A percentile compares a stretch with the other conserved stretches of the same genome.
These are phyloP conservation scores for Tiliqua scincoides DNA, from an alignment of 2,113 vertebrate genomes.

Conservation along the genomic window DNA sequence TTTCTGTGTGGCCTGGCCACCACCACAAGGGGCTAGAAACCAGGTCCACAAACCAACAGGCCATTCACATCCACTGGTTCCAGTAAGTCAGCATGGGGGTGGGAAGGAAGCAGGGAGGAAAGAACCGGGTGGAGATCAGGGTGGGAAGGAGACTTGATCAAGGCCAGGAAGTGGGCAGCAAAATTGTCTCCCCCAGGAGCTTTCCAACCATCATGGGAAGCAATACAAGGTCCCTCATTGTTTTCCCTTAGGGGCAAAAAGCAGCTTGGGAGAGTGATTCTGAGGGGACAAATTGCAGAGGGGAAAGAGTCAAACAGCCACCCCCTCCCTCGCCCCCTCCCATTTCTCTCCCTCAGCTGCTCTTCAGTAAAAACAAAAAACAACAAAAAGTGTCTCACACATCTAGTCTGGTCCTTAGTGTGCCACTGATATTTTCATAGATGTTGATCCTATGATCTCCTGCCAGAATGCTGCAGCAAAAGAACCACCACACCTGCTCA, in stretches of 20 bases:
- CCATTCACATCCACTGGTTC: too few relatives aligned
- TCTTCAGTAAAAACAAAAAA: not conserved
- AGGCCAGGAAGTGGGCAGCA: too few relatives aligned
- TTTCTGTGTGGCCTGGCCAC: too few relatives aligned
- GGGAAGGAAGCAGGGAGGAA: too few relatives aligned
- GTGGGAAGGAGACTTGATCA: too few relatives aligned
- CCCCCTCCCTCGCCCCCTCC: not conserved
- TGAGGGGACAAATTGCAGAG: not conserved
- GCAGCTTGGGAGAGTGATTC: not conserved
- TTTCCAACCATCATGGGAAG: too few relatives aligned
- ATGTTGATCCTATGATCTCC: not conserved
- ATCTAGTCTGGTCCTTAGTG: not conserved
- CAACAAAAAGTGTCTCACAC: not conserved
- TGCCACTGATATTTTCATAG: not conserved
- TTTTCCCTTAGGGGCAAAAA: not conserved
- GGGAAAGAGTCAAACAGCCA: not conserved
- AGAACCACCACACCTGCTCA: not conserved
- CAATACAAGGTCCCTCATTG: not conserved
- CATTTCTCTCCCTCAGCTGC: not conserved
- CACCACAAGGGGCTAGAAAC: too few relatives aligned
- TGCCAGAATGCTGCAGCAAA: not conserved
- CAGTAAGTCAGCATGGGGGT: too few relatives aligned
- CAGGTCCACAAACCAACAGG: too few relatives aligned
- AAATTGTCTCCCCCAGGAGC: too few relatives aligned
- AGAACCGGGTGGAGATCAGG: too few relatives aligned